Evolutionary conservation across 2,888 invertebrate genomes (phyloP).

Genomic region (Nematopogon swammerdamellus): DNA sequence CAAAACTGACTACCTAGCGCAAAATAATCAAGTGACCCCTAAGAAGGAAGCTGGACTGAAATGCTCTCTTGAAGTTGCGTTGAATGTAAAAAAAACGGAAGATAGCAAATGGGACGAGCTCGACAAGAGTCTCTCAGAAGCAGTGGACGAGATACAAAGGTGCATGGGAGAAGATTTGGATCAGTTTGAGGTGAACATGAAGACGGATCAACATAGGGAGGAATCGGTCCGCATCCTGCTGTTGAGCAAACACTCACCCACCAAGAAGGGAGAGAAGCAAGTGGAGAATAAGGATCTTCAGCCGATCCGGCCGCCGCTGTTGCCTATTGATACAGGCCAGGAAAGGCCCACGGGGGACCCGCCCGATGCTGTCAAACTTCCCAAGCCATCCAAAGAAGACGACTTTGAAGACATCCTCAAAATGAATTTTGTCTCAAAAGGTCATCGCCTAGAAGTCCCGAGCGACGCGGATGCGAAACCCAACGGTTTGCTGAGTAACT

Average conservation of each 20-base stretch:
- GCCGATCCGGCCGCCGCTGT: background rate
- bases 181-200: constrained; percentile 12
- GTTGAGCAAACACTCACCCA: constrained; percentile 9
- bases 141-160: constrained; percentile 34
- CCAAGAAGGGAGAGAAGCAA: constrained; percentile 9
- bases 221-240: constrained; percentile 12
- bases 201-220: constrained; percentile 10
- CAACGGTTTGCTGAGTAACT: constrained; percentile 2
- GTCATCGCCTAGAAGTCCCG: background rate
- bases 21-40: too few relatives aligned
- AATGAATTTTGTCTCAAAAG: background rate
- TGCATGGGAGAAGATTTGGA: constrained; percentile 16
- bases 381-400: background rate
- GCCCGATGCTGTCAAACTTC: background rate
- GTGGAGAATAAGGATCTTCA: constrained; percentile 1
- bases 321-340: background rate
- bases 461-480: background rate
- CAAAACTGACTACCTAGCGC: too few relatives aligned
- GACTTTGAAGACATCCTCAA: constrained; percentile 1
- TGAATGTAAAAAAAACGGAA: too few relatives aligned
- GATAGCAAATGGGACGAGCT: background rate
- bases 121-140: constrained; percentile 27
- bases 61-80: too few relatives aligned
- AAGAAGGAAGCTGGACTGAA: too few relatives aligned
- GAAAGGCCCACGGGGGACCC: background rate